A percentile compares a stretch with the other conserved stretches of the same genome.
phyloP scores from a whole-genome alignment of 2,797 vertebrate species.

The Girardinus metallicus region DNA sequence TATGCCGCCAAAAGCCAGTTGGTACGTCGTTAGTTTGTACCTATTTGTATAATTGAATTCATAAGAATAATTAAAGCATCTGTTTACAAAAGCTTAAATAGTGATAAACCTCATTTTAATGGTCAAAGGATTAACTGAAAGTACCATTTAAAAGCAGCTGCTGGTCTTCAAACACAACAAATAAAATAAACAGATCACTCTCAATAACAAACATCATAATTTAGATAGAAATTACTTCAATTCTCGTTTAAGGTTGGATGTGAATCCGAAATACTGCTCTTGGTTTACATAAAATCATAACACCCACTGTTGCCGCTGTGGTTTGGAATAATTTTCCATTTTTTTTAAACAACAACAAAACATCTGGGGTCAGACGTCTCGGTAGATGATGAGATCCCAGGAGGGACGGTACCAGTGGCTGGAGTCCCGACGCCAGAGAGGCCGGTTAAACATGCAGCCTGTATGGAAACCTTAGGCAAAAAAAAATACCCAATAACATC shows the following conservation, averaged over 20 bases:
- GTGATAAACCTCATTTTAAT: slow-evolving; percentile 25
- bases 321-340: slow-evolving; percentile 5
- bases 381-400: slow-evolving; percentile 6
- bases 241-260: neutral
- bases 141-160: neutral
- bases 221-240: neutral
- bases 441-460: neutral
- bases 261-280: neutral
- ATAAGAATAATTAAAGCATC: slow-evolving; percentile 64
- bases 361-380: neutral
- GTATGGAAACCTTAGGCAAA: neutral
- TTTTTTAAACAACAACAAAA: neutral
- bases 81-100: slow-evolving; percentile 42
- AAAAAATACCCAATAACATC: neutral
- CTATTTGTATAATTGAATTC: slow-evolving; percentile 59
- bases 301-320: neutral
- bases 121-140: slow-evolving; percentile 34
- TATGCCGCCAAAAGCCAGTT: slow-evolving; percentile 13
- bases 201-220: neutral
- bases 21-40: slow-evolving; percentile 39
- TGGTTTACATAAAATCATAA: neutral
- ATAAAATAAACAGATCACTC: neutral
- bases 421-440: too few species aligned
- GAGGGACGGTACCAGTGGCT: slow-evolving; percentile 3
- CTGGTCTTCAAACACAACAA: neutral